These are phyloP conservation scores for Arvicanthis niloticus DNA, from an alignment of 2,113 vertebrate genomes.

Conservation along the genomic window DNA sequence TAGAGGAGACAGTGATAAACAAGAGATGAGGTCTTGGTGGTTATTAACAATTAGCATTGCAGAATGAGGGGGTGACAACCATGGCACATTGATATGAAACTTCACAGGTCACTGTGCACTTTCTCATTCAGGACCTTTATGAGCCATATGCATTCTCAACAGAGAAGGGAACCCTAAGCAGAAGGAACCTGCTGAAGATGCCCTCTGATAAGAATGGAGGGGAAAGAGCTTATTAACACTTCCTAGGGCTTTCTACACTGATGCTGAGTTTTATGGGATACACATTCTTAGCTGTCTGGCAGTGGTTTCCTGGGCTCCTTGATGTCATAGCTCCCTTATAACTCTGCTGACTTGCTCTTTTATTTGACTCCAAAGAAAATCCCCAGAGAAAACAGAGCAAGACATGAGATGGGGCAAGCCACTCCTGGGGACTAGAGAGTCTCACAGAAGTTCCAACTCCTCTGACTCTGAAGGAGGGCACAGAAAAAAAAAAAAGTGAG, in stretches of 20 bases:
- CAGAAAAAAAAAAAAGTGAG: background rate
- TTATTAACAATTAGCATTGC: background rate
- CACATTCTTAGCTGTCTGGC: background rate
- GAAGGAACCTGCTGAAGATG: background rate
- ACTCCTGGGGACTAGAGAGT: background rate
- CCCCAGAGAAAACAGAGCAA: background rate
- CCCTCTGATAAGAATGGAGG: background rate
- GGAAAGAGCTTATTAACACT: background rate
- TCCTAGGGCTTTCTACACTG: background rate
- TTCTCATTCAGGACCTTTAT: background rate
- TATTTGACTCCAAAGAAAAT: background rate
- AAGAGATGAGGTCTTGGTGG: background rate
- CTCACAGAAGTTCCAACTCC: background rate
- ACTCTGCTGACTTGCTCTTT: background rate
- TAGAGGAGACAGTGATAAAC: too few relatives aligned
- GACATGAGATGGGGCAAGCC: background rate
- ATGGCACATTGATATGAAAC: fast-evolving
- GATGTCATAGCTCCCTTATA: too few relatives aligned
- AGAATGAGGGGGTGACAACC: too few relatives aligned
- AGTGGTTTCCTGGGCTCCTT: background rate
- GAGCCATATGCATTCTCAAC: background rate
- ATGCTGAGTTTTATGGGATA: background rate
- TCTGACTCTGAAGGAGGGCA: background rate
- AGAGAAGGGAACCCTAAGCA: background rate
- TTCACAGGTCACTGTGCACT: background rate